A percentile compares a stretch with the other conserved stretches of the same genome.
phyloP scores from a whole-genome alignment of 2,113 vertebrate genomes.

The Pituophis catenifer region DNA sequence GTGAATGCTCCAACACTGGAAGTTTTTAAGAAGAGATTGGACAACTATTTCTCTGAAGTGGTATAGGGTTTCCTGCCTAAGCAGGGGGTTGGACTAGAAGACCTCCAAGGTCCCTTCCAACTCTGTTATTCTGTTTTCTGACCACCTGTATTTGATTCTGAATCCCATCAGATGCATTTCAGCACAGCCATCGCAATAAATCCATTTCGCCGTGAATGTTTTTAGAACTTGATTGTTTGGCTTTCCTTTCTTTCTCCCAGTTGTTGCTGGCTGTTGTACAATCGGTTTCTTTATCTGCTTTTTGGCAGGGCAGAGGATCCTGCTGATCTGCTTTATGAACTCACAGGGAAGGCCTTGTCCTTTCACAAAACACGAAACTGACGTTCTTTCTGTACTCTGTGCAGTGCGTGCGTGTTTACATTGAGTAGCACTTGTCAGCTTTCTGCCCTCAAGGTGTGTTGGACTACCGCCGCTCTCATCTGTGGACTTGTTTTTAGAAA shows the following conservation, averaged over 20 bases:
- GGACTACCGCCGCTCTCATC: background rate
- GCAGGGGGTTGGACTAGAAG: too few relatives aligned
- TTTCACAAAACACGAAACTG: background rate
- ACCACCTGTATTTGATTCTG: conserved; percentile 21
- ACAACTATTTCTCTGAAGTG: too few relatives aligned
- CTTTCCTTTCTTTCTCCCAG: background rate
- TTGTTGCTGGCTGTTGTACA: background rate
- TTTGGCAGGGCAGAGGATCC: background rate
- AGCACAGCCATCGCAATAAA: conserved; percentile 11
- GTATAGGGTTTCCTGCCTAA: too few relatives aligned
- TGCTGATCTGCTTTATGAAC: conserved; percentile 24
- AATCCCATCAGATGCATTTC: background rate
- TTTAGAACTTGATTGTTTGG: conserved; percentile 39
- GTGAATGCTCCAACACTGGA: too few relatives aligned
- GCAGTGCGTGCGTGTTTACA: background rate
- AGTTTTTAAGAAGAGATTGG: too few relatives aligned
- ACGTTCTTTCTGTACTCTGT: background rate
- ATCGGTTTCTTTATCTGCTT: conserved; percentile 29
- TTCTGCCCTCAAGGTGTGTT: background rate
- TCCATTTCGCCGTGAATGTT: background rate
- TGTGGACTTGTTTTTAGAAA: background rate
- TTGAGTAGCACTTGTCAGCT: background rate
- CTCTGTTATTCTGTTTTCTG: too few relatives aligned
- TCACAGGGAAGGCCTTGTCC: conserved; percentile 5
- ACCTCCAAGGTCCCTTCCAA: too few relatives aligned